Evolutionary conservation across 1,140 invertebrate species (phyloP).

Genomic region (Aphidius ervi): DNA sequence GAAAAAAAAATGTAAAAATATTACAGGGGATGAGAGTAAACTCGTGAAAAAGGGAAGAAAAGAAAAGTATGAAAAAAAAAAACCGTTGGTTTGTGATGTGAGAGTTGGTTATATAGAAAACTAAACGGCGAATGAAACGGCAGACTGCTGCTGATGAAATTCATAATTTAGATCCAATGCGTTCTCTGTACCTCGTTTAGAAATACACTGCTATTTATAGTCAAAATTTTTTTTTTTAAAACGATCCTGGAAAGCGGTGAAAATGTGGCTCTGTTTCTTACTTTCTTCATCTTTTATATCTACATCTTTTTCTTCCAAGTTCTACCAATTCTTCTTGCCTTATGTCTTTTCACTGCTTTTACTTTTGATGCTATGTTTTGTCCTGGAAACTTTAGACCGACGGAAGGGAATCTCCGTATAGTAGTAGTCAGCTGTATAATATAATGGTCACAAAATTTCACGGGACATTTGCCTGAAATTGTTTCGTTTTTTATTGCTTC

Average conservation of each 20-base stretch:
- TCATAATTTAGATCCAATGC: slow-evolving; percentile 57
- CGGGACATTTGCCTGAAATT: neutral
- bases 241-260: slow-evolving; percentile 28
- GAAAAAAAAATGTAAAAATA: slow-evolving; percentile 5
- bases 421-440: no score
- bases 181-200: slow-evolving; percentile 54
- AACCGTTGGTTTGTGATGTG: slow-evolving; percentile 15
- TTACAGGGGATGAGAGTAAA: slow-evolving; percentile 13
- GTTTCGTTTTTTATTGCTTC: neutral
- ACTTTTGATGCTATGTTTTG: no score
- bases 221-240: slow-evolving; percentile 50
- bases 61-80: slow-evolving; percentile 11
- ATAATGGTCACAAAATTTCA: neutral
- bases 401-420: no score
- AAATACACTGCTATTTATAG: slow-evolving; percentile 55
- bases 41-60: slow-evolving; percentile 20
- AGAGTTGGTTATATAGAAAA: slow-evolving; percentile 24
- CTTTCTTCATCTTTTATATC: neutral
- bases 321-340: no score
- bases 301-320: neutral
- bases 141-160: slow-evolving; percentile 55
- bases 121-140: slow-evolving; percentile 53
- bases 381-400: no score
- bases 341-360: no score
- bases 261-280: slow-evolving; percentile 15